Evolutionary conservation across 1,140 invertebrate species (phyloP).

Genomic region (Zaprionus lachaisei): DNA sequence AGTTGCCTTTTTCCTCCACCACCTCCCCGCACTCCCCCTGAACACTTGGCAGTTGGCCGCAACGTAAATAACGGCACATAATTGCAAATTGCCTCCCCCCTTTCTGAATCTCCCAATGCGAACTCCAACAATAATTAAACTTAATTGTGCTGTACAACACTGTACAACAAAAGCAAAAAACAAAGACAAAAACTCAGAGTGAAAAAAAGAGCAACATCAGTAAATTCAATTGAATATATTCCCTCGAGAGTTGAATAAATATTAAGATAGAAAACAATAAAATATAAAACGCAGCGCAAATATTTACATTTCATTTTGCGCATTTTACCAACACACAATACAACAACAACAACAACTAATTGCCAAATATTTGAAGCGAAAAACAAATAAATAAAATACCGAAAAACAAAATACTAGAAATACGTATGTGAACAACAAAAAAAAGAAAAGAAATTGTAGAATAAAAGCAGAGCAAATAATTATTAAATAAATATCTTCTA

Average conservation of each 20-base stretch:
- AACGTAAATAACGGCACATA: slow-evolving; percentile 69
- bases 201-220: slow-evolving; percentile 16
- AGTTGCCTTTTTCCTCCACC: slow-evolving; percentile 60
- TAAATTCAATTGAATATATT: slow-evolving; percentile 61
- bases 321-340: slow-evolving; percentile 42
- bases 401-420: slow-evolving; percentile 33
- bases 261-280: slow-evolving; percentile 44
- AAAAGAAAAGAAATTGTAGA: slow-evolving; percentile 32
- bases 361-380: slow-evolving; percentile 79
- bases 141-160: slow-evolving; percentile 74
- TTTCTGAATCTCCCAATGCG: slow-evolving; percentile 26
- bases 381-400: slow-evolving; percentile 36
- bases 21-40: not conserved
- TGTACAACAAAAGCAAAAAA: slow-evolving; percentile 44
- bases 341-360: slow-evolving; percentile 63
- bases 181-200: slow-evolving; percentile 4
- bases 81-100: slow-evolving; percentile 46
- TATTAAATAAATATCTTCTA: slow-evolving; percentile 72
- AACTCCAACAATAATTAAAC: slow-evolving; percentile 73
- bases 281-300: slow-evolving; percentile 53
- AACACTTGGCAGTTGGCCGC: slow-evolving; percentile 18
- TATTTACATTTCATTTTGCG: slow-evolving; percentile 77
- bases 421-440: slow-evolving; percentile 37
- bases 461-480: slow-evolving; percentile 62
- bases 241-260: slow-evolving; percentile 41